phyloP scores from a whole-genome alignment of 2,113 vertebrate species.

The Coptodon rendalli region DNA sequence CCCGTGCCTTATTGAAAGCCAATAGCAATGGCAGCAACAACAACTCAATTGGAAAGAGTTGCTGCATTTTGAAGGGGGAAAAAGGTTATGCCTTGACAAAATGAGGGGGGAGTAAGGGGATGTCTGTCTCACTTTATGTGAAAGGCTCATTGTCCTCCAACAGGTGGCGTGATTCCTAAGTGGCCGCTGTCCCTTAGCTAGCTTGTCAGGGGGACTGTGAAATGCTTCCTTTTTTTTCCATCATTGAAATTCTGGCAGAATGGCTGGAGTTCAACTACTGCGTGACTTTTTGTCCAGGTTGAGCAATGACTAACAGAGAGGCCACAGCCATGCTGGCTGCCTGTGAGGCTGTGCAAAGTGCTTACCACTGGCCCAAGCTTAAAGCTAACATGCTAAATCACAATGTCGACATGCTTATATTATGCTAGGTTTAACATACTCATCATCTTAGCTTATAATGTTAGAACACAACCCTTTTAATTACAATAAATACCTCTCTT shows the following conservation, averaged over 20 bases:
- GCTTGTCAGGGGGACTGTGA: not conserved
- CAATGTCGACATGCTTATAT: not conserved
- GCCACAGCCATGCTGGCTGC: not conserved
- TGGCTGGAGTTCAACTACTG: constrained; percentile 15
- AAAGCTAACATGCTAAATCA: not conserved
- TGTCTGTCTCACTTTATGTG: constrained; percentile 53
- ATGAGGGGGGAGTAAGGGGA: constrained; percentile 56
- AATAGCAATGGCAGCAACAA: constrained; percentile 72
- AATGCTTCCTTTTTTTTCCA: not conserved
- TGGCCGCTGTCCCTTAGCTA: constrained; percentile 21
- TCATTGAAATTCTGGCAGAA: constrained; percentile 28
- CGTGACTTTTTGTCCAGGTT: constrained; percentile 2
- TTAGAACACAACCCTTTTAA: not conserved
- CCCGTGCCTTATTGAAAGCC: constrained; percentile 70
- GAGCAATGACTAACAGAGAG: not conserved
- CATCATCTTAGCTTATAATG: not conserved
- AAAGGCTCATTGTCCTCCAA: constrained; percentile 64
- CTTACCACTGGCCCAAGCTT: not conserved
- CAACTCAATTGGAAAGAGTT: constrained; percentile 77
- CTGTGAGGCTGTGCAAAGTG: not conserved
- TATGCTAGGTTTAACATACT: not conserved
- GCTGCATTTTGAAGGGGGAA: constrained; percentile 63
- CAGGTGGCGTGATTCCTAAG: constrained; percentile 64
- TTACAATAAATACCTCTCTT: not conserved
- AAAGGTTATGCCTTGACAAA: constrained; percentile 63